Conservation (phyloP, 2,797 vertebrate genomes). For the Anguilla megastoma region DNA sequence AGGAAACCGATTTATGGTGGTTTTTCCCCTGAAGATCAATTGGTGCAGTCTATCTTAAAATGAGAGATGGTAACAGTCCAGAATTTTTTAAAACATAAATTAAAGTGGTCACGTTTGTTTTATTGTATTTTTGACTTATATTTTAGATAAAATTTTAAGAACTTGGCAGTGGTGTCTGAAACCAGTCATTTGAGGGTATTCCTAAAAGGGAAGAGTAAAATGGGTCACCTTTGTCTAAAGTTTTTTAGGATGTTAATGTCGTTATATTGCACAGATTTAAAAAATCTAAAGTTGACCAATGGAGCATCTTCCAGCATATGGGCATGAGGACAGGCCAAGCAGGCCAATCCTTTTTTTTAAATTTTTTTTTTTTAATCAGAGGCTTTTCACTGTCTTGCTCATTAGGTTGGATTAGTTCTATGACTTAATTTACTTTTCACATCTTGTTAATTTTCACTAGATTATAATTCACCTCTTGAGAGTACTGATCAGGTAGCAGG, state of each 20-base stretch:
- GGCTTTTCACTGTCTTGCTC: background rate
- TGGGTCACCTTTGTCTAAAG: background rate
- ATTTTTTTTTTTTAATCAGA: background rate
- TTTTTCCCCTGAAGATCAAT: background rate
- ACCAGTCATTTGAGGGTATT: background rate
- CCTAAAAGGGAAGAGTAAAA: background rate
- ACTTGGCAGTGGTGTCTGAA: background rate
- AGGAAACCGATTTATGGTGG: background rate
- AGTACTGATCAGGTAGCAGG: background rate
- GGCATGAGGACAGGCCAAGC: background rate
- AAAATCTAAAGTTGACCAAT: background rate
- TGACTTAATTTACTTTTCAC: background rate
- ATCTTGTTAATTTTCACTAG: background rate
- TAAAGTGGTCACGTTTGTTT: too few species aligned
- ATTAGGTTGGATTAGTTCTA: background rate
- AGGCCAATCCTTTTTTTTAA: background rate
- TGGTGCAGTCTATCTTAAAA: background rate
- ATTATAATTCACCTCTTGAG: background rate
- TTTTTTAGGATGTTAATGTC: background rate
- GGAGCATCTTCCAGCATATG: background rate
- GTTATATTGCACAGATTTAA: background rate
- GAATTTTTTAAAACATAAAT: too few species aligned
- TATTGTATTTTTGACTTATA: too few species aligned
- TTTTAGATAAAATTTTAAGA: too few species aligned
- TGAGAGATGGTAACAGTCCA: background rate